Percentiles rank a stretch among this genome's conserved stretches.
phyloP scores from a whole-genome alignment of 1,140 invertebrate species.

The Daktulosphaira vitifoliae region DNA sequence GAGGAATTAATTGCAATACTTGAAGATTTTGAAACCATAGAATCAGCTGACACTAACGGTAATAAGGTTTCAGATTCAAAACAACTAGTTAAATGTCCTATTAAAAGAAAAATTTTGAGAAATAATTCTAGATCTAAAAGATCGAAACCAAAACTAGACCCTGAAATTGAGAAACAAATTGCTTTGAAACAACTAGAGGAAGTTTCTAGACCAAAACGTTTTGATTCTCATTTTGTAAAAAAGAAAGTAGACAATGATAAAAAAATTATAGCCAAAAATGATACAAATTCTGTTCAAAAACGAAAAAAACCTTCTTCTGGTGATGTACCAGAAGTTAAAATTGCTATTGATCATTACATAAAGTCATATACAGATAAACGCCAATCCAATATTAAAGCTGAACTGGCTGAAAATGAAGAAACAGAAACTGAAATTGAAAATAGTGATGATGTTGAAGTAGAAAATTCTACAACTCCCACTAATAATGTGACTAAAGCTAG shows the following conservation, averaged over 20 bases:
- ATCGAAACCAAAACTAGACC: conserved; percentile 40
- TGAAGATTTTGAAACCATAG: conserved; percentile 20
- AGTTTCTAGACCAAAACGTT: conserved; percentile 40
- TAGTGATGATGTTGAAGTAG: conserved; percentile 13
- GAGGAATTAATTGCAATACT: conserved; percentile 29
- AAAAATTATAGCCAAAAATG: conserved; percentile 20
- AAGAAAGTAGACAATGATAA: conserved; percentile 27
- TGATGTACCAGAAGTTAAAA: conserved; percentile 35
- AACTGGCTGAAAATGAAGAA: background rate
- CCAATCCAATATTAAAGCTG: conserved; percentile 5
- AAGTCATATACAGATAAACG: conserved; percentile 35
- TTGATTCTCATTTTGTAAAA: conserved; percentile 33
- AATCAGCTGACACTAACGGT: conserved; percentile 14
- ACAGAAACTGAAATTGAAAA: background rate
- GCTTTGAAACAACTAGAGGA: conserved; percentile 49
- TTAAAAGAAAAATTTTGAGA: conserved; percentile 13
- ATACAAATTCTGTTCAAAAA: conserved; percentile 12
- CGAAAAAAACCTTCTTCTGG: conserved; percentile 21
- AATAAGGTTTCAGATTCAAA: background rate
- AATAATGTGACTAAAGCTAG: conserved; percentile 20
- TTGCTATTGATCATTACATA: conserved; percentile 35
- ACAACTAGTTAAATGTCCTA: background rate
- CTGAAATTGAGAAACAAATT: conserved; percentile 46
- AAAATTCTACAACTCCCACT: background rate
- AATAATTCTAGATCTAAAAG: conserved; percentile 18